phyloP scores from a whole-genome alignment of 2,113 vertebrate genomes.

The Scortum barcoo region DNA sequence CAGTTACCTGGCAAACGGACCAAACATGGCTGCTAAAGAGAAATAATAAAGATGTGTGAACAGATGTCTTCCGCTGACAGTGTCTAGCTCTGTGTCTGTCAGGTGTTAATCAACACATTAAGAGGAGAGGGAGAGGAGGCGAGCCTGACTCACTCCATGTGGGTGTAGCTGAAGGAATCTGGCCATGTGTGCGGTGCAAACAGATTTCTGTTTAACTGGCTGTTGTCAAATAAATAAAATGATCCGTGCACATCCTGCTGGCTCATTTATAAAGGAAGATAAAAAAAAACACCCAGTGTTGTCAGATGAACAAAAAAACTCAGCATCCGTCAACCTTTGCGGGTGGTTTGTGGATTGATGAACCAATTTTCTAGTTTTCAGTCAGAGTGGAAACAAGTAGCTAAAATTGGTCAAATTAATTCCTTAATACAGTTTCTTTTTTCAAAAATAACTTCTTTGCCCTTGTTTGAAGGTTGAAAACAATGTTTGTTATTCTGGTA shows the following conservation, averaged over 20 bases:
- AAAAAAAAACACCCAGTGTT: neutral
- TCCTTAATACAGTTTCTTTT: neutral
- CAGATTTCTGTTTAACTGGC: slow-evolving; percentile 37
- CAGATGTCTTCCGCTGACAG: slow-evolving; percentile 68
- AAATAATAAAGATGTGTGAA: slow-evolving; percentile 62
- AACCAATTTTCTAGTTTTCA: neutral
- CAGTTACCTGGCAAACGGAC: slow-evolving; percentile 30
- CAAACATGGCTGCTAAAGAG: slow-evolving; percentile 52
- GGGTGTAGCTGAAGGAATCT: slow-evolving; percentile 51
- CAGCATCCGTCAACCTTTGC: neutral
- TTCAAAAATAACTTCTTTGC: neutral
- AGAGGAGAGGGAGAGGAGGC: slow-evolving; percentile 52
- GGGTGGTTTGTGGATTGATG: slow-evolving; percentile 7
- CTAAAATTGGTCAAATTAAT: neutral
- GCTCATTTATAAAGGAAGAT: neutral
- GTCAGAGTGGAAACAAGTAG: neutral
- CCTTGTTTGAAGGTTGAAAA: slow-evolving; percentile 28
- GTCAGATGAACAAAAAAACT: slow-evolving; percentile 7
- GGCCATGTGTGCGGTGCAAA: slow-evolving; percentile 33
- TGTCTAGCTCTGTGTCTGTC: slow-evolving; percentile 63
- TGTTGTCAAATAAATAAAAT: slow-evolving; percentile 36
- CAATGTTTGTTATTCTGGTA: slow-evolving; percentile 41
- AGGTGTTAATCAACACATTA: slow-evolving; percentile 76
- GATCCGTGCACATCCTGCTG: neutral
- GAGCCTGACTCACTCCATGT: slow-evolving; percentile 58